Percentiles rank a stretch among this genome's conserved stretches.
Conservation (phyloP, 2,797 vertebrate genomes). For the Allobates femoralis region DNA sequence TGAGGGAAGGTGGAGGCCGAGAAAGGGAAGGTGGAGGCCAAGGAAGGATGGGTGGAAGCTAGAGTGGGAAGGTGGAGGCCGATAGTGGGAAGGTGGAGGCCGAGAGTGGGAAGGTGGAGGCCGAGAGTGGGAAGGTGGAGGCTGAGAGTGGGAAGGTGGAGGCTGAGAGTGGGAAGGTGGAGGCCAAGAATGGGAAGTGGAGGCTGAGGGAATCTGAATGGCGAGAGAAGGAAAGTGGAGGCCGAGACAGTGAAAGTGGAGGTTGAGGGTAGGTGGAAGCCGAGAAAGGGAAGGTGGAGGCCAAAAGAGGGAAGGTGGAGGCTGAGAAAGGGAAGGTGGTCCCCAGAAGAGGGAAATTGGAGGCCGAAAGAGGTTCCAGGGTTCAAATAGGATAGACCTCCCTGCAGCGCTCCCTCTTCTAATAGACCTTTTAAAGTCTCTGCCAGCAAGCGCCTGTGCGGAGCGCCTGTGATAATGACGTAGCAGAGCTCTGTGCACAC, state of each 20-base stretch:
- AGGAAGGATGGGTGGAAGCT: no score
- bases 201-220: no score
- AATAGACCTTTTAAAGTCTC: conserved; percentile 51
- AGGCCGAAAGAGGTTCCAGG: no score
- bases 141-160: conserved; percentile 21
- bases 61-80: conserved; percentile 3
- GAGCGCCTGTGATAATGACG: conserved; percentile 36
- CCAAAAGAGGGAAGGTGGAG: conserved; percentile 25
- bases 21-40: no score
- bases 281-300: neutral
- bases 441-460: conserved; percentile 42
- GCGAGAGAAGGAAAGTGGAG: conserved; percentile 18
- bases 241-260: conserved; percentile 14
- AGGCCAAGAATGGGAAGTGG: no score
- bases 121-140: no score
- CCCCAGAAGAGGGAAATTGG: no score
- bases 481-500: neutral
- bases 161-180: conserved; percentile 14
- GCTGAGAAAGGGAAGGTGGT: conserved; percentile 14
- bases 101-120: no score
- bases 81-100: conserved; percentile 19
- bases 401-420: no score
- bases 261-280: no score
- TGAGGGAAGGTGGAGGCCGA: no score
- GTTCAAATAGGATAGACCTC: no score